phyloP scores from a whole-genome alignment of 2,797 vertebrate species.

The Macropus fuliginosus region DNA sequence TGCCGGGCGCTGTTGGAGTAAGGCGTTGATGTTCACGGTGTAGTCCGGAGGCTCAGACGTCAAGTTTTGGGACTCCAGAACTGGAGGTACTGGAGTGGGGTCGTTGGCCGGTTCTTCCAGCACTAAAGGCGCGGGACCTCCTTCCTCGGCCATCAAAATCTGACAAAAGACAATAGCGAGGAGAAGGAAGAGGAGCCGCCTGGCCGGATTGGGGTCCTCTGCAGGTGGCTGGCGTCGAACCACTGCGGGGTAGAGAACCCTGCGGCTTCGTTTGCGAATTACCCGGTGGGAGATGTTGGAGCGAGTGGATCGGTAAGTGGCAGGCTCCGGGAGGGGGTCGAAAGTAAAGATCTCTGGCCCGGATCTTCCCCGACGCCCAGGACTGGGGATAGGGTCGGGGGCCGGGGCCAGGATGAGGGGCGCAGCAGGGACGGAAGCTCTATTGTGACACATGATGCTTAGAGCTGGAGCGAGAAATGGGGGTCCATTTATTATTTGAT shows the following conservation, averaged over 20 bases:
- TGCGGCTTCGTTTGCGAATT: slow-evolving; percentile 70
- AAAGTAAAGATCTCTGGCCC: slow-evolving; percentile 79
- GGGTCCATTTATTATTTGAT: no score
- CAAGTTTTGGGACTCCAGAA: slow-evolving; percentile 58
- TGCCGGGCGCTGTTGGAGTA: slow-evolving; percentile 74
- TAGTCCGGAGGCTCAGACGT: slow-evolving; percentile 66
- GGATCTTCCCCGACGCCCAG: slow-evolving; percentile 57
- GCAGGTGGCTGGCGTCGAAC: slow-evolving; percentile 75
- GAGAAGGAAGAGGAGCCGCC: slow-evolving; percentile 73
- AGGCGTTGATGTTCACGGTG: slow-evolving; percentile 66
- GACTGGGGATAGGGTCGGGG: slow-evolving; percentile 18
- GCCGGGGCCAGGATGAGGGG: slow-evolving; percentile 50
- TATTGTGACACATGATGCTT: slow-evolving; percentile 63
- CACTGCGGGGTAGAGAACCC: slow-evolving; percentile 77
- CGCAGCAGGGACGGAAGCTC: slow-evolving; percentile 54
- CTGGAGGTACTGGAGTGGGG: neutral
- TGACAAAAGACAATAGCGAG: slow-evolving; percentile 77
- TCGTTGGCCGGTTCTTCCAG: slow-evolving; percentile 13
- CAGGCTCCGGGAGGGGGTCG: slow-evolving; percentile 72
- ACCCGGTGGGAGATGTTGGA: slow-evolving; percentile 41
- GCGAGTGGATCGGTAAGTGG: neutral
- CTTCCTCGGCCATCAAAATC: slow-evolving; percentile 72
- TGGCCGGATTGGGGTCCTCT: slow-evolving; percentile 71
- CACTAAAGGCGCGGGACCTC: slow-evolving; percentile 24
- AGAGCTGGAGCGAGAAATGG: fast-evolving